Evolutionary conservation across 2,888 invertebrate genomes (phyloP).

Genomic region (Drosophila prostipennis): DNA sequence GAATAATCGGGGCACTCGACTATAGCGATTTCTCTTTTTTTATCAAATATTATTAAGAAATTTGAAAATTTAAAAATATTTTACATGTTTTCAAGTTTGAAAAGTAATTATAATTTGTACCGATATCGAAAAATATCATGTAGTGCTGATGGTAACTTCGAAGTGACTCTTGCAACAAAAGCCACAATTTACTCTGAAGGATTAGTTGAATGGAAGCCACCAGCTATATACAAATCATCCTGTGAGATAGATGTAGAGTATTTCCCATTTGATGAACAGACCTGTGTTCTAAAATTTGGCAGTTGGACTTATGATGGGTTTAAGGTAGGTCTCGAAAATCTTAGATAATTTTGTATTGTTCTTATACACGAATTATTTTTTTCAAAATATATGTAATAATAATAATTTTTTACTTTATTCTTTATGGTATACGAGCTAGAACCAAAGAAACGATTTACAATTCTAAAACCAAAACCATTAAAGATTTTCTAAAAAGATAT

Average conservation of each 20-base stretch:
- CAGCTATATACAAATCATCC: slow-evolving; percentile 99
- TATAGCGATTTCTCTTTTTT: no score
- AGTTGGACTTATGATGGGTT: slow-evolving; percentile 99
- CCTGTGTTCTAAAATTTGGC: slow-evolving; percentile 98
- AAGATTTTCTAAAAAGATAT: no score
- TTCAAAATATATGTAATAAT: no score
- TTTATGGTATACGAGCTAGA: no score
- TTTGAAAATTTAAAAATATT: no score
- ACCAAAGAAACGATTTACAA: no score
- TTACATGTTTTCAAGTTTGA: no score
- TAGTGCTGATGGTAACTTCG: slow-evolving; percentile 98
- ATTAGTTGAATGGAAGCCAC: slow-evolving; percentile 98
- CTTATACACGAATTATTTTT: background rate
- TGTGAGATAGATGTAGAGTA: slow-evolving; percentile 98
- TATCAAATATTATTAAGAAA: no score
- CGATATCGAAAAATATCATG: slow-evolving; percentile 81
- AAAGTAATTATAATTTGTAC: slow-evolving; percentile 50
- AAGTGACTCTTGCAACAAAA: slow-evolving; percentile 97
- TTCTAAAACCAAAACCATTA: no score
- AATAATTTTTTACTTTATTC: no score
- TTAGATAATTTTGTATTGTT: slow-evolving; percentile 23
- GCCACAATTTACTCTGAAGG: slow-evolving; percentile 96
- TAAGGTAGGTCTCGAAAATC: slow-evolving; percentile 89
- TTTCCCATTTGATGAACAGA: slow-evolving; percentile 98
- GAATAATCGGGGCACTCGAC: background rate